Base-by-base conservation (phyloP, 1,140 invertebrate species). In the Drosophila albomicans region DNA sequence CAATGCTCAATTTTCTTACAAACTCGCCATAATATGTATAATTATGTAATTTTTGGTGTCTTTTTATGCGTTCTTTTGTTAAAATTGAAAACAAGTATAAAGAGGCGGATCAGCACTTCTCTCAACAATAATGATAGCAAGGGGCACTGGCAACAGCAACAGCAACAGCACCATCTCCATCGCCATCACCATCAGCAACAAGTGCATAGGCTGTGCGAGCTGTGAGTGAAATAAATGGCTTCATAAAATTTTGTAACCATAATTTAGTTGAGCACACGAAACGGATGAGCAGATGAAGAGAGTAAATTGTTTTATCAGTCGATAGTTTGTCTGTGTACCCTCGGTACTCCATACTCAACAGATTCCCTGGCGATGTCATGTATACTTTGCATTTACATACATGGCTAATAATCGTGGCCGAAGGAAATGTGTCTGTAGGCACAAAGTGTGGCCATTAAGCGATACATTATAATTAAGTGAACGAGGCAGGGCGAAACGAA, bases 161-260 rank as follows among this genome's bases (percentile, higher is more conserved):
- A 10, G 20, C 20, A 25, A 3, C 20, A 25, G 0, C 20, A 4
- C 20, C 20, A 25, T 25, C 20, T 25, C 20, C 20, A 25, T 25
- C 20, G 20, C 20, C 20, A 25, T 25, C 20, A 25, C 35, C 35
- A 38, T 38, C 8, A 38, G 35, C 35, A 54, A 51, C 74, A 32
- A 57, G 62, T 57, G 41, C 38, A 6, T 49, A 32, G 32, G 69
- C 28, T 51, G 52, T 49, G 46, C 20, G 2, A 32, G 32, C 52
- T 58, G 63, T 81, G 84, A 87, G 84, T 89, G 84, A 89, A 88
- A 87, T 87, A 89, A 87, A 87, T 87, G 81, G 84, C 85, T 87
- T 89, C 85, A 87, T 87, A 89, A 87, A 89, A 87, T 89, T 87
- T 87, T 89, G 84, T 88, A 88, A 86, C 82, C 82, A 82, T 86